Conservation (phyloP, 2,113 vertebrate genomes). For the Hyaena hyaena region DNA sequence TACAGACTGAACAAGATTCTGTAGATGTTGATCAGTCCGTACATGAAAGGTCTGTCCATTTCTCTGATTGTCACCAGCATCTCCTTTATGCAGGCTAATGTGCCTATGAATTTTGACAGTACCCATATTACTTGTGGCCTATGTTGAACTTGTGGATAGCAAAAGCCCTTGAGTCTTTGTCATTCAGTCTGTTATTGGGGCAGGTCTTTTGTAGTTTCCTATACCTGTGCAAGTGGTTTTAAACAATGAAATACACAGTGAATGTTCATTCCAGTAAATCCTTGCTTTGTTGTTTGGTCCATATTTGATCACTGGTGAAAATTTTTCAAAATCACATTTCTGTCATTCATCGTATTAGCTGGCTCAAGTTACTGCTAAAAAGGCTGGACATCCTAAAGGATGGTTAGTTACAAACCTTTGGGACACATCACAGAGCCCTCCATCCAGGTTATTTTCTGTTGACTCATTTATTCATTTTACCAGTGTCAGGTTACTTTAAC, state of each 20-base stretch:
- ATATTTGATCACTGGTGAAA: not conserved
- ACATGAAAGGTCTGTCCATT: not conserved
- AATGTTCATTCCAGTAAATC: not conserved
- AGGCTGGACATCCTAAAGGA: not conserved
- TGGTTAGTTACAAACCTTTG: not conserved
- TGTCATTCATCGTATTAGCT: not conserved
- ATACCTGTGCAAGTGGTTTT: not conserved
- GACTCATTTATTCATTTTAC: not conserved
- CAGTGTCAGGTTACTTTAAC: not conserved
- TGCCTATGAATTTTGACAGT: not conserved
- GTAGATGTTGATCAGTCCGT: not conserved
- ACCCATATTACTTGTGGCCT: not conserved
- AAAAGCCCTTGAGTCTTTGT: not conserved
- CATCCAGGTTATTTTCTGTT: not conserved
- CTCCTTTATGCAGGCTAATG: not conserved
- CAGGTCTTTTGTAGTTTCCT: not conserved
- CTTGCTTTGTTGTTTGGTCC: not conserved
- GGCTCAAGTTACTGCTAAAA: not conserved
- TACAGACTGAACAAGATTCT: not conserved
- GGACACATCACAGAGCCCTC: not conserved
- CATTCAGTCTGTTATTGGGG: not conserved
- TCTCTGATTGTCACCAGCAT: not conserved
- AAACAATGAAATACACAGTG: not conserved
- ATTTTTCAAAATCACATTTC: not conserved
- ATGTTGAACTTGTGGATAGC: not conserved